These are phyloP conservation scores for Dinomys branickii DNA, from an alignment of 2,113 vertebrate genomes.

Conservation along the genomic window DNA sequence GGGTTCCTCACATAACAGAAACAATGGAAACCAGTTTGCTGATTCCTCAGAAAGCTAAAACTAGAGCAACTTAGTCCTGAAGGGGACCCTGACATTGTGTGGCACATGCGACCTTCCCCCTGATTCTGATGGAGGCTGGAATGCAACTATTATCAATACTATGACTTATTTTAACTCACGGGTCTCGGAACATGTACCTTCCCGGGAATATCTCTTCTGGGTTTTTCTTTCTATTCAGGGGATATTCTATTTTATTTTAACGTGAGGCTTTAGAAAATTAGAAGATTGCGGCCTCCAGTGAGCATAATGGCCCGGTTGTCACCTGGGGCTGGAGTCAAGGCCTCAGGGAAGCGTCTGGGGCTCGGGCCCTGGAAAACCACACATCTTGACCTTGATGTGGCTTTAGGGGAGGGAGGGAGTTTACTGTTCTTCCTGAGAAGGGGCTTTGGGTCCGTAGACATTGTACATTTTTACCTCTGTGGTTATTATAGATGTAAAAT, in stretches of 20 bases:
- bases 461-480: not conserved
- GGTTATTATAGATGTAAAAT: not conserved
- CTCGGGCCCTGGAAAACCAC: not conserved
- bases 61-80: not conserved
- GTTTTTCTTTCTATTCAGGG: not conserved
- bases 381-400: not conserved
- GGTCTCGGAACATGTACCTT: not conserved
- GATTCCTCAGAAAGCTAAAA: not conserved
- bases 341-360: not conserved
- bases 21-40: too few relatives aligned
- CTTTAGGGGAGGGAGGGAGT: not conserved
- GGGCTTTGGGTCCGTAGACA: not conserved
- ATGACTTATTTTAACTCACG: not conserved
- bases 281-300: not conserved
- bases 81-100: fast-evolving
- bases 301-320: not conserved
- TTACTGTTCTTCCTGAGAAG: not conserved
- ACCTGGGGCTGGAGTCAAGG: not conserved
- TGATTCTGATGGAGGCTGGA: not conserved
- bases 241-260: not conserved
- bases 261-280: not conserved
- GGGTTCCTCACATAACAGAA: not conserved
- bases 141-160: not conserved
- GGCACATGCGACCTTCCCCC: not conserved
- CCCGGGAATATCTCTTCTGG: not conserved